Evolutionary conservation across 2,888 invertebrate genomes (phyloP).

Genomic region (Erpobdella octoculata): DNA sequence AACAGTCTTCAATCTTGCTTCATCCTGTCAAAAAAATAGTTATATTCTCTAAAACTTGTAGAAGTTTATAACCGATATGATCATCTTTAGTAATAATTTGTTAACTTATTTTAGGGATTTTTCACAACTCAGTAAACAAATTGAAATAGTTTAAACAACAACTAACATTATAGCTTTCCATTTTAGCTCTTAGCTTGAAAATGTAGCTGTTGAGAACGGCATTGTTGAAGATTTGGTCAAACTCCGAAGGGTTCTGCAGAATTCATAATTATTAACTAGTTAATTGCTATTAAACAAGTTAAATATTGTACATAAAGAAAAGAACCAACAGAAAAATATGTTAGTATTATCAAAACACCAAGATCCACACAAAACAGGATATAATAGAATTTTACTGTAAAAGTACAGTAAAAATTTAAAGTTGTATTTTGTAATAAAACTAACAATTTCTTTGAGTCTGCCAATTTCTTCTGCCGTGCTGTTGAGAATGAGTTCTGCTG

Average conservation of each 20-base stretch:
- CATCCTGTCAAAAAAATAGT: conserved; percentile 61
- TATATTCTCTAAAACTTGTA: neutral
- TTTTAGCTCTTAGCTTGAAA: conserved; percentile 76
- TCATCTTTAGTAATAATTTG: neutral
- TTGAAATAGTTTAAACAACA: no score
- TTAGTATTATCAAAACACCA: no score
- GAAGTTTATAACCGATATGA: neutral
- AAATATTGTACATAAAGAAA: no score
- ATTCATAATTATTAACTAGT: no score
- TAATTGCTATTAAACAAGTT: no score
- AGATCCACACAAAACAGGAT: no score
- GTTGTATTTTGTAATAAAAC: conserved; percentile 27
- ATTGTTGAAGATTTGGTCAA: conserved; percentile 64
- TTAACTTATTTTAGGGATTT: no score
- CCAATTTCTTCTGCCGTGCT: conserved; percentile 59
- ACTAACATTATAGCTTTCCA: conserved; percentile 80
- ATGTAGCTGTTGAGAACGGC: conserved; percentile 71
- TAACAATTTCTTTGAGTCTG: conserved; percentile 53
- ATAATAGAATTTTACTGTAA: no score
- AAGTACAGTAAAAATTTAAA: no score
- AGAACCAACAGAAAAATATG: no score
- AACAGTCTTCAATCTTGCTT: conserved; percentile 68
- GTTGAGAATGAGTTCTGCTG: conserved; percentile 46
- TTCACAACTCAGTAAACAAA: no score
- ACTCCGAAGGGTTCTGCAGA: conserved; percentile 60